Base-by-base conservation (phyloP, 2,797 vertebrate species). In the Xenops minutus region DNA sequence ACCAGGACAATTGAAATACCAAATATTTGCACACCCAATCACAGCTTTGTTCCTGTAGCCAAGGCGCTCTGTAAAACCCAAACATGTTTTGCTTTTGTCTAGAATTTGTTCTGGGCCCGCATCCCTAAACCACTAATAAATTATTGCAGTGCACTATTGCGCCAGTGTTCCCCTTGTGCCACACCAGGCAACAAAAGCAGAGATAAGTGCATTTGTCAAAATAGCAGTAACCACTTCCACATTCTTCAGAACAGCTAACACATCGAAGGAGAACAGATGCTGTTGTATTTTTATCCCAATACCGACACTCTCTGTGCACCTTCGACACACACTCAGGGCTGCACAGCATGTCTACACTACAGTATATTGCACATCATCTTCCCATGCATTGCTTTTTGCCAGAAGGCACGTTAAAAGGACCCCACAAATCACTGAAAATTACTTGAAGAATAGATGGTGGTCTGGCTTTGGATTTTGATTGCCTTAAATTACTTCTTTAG, bases 71-170 rank as follows among this genome's bases (percentile, higher is more conserved):
- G 67, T 76, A 96, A 96, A 97, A 96, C 90, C 96, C 94, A 96
- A 97, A 96, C 92, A 96, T 95, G 89, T 97, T 97, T 97, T 97
- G 75, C 93, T 97, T 97, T 96, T 96, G 93, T 97, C 93, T 97
- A 97, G 96, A 97, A 97, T 97, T 93, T 96, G 94, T 97, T 97
- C 96, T 97, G 92, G 94, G 93, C 92, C 91, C 82, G 85, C 46
- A 94, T 94, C 85, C 93, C 85, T 96, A 86, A 96, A 95, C 94
- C 96, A 97, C 93, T 95, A 92, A 96, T 96, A 96, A 95, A 92
- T 93, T 94, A 93, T 63, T 92, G 86, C 80, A 43, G n/a, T 69
- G 69, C 67, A 17, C 72, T 72, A 75, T 78, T 86, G 71, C 27
- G 19, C 63, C 78, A 95, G 82, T 22, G 71, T 20, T 95, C 91